Evolutionary conservation across 2,113 vertebrate genomes (phyloP), one percentile per base, ranked within the genome.

Genomic region (Mugil cephalus): DNA sequence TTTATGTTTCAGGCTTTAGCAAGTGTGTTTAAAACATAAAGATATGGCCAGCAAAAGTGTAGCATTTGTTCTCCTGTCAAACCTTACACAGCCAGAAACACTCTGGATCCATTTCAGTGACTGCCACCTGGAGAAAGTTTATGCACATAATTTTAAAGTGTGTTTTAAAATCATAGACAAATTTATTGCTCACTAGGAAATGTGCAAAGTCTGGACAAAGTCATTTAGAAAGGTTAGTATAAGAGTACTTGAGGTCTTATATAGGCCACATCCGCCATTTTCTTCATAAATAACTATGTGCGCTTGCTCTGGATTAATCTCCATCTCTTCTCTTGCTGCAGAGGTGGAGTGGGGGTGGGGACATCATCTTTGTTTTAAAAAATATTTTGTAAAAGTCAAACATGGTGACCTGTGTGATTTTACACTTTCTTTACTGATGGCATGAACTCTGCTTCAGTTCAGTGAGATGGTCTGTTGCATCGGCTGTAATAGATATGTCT

Each of bases 131-230:
- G 48, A 59, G 47, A 71, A 64, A 46, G 73, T 80, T 79, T 84
- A 71, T 56, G 60, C 64, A 36, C 51, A 80, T 87, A 42, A 87
- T 68, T 80, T 76, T 74, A 64, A 11, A 53, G 13, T 61, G 66
- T 87, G 51, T 87, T 77, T 87, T 77, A 66, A 79, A 89, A 80
- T 80, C 54, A 64, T 24, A 43, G 83, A 35, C 72, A 80, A 74
- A 83, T 90, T 89, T 85, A 88, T 77, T 3, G 7, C 72, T 53
- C 17, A 21, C 73, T 59, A 83, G 84, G 91, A 90, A 79, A 80
- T 46, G 47, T 42, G 60, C 40, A 13, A 21, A 62, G 68, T 80
- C 79, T 84, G 80, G 79, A 89, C 68, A 87, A 77, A 81, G 72
- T 90, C 81, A 82, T 79, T 77, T 78, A 82, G 42, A 62, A 42